phyloP scores from a whole-genome alignment of 1,140 invertebrate species.

The Aphelenchoides fujianensis region DNA sequence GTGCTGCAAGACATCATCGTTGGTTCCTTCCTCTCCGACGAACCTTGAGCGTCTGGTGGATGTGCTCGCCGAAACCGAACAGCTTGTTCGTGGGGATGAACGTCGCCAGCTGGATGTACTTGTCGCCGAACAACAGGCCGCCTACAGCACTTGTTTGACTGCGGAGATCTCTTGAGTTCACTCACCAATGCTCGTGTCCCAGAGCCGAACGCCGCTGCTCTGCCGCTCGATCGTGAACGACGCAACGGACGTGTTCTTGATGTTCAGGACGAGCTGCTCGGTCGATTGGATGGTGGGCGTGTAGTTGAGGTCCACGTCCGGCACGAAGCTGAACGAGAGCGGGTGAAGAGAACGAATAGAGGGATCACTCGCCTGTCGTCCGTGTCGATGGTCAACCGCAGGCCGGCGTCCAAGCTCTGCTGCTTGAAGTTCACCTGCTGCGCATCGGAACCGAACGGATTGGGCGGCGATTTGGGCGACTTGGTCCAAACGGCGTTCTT shows the following conservation, averaged over 20 bases:
- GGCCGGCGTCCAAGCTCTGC: slow-evolving; percentile 32
- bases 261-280: slow-evolving; percentile 22
- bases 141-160: slow-evolving; percentile 22
- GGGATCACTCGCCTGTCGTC: slow-evolving; percentile 26
- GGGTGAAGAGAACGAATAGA: slow-evolving; percentile 1
- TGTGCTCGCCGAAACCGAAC: slow-evolving; percentile 80
- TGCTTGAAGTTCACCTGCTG: slow-evolving; percentile 31
- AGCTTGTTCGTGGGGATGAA: slow-evolving; percentile 72
- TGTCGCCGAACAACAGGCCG: slow-evolving; percentile 71
- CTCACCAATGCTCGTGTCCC: slow-evolving; percentile 70
- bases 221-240: slow-evolving; percentile 28
- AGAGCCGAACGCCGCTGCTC: slow-evolving; percentile 64
- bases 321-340: slow-evolving; percentile 8
- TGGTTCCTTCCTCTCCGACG: background rate
- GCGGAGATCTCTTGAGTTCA: too few relatives aligned
- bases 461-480: slow-evolving; percentile 24
- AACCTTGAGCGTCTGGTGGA: slow-evolving; percentile 53
- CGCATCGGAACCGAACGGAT: slow-evolving; percentile 40
- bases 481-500: slow-evolving; percentile 1
- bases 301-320: slow-evolving; percentile 28
- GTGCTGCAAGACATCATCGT: slow-evolving; percentile 34
- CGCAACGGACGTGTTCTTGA: slow-evolving; percentile 25
- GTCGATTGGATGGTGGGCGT: slow-evolving; percentile 22
- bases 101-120: slow-evolving; percentile 78
- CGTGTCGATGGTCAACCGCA: slow-evolving; percentile 41